Conservation (phyloP, 2,888 invertebrate species). For the Orthonevra nobilis region DNA sequence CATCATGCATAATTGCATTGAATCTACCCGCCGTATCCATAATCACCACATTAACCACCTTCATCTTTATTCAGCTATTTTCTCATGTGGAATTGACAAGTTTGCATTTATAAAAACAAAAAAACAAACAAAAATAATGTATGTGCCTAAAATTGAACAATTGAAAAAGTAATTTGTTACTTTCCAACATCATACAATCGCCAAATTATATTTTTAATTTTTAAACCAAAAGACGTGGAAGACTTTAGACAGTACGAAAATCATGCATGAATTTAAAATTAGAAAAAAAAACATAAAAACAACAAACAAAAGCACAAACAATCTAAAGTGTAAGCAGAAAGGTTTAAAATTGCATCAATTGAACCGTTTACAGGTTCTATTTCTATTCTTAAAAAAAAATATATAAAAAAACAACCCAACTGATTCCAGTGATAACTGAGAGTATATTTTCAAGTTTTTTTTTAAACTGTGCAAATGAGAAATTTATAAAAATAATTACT, state of each 20-base stretch:
- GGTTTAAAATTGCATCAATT: slow-evolving; percentile 2
- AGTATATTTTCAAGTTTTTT: slow-evolving; percentile 35
- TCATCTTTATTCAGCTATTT: slow-evolving; percentile 10
- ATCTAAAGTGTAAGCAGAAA: neutral
- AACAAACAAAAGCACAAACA: slow-evolving; percentile 9
- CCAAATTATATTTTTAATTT: slow-evolving; percentile 38
- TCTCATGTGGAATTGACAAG: slow-evolving; percentile 37
- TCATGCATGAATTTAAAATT: slow-evolving; percentile 50
- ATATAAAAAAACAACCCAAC: slow-evolving; percentile 14
- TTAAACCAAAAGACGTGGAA: slow-evolving; percentile 37
- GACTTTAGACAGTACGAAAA: slow-evolving; percentile 24
- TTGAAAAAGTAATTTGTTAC: slow-evolving; percentile 36
- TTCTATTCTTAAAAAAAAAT: slow-evolving; percentile 2
- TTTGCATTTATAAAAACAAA: slow-evolving; percentile 32
- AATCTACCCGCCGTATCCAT: slow-evolving; percentile 41
- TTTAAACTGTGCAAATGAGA: slow-evolving; percentile 40
- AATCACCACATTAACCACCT: slow-evolving; percentile 24
- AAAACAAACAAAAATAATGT: slow-evolving; percentile 50
- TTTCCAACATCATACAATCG: slow-evolving; percentile 40
- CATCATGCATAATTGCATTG: neutral
- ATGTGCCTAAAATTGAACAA: slow-evolving; percentile 67
- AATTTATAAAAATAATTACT: slow-evolving; percentile 6
- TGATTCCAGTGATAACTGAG: slow-evolving; percentile 62
- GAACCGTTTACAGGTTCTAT: slow-evolving; percentile 39
- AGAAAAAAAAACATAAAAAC: no score